These are phyloP conservation scores for Silurus glanis DNA, from an alignment of 2,113 vertebrate genomes.

Conservation along the genomic window DNA sequence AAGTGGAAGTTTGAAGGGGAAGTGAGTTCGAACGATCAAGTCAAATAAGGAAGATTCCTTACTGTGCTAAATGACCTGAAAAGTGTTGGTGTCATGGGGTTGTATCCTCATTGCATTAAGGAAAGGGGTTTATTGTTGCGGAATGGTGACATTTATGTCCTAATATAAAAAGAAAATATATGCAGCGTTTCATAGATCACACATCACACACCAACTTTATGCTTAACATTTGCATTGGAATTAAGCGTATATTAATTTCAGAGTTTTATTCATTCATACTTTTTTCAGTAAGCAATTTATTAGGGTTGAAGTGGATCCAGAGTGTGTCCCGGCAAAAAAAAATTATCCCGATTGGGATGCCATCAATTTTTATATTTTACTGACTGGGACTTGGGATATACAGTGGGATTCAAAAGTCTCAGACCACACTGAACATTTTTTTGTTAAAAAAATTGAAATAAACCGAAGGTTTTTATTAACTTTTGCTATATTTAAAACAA, in stretches of 20 bases:
- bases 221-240: not conserved
- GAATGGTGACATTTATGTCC: not conserved
- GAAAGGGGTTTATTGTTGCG: not conserved
- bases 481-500: not conserved
- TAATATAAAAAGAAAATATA: not conserved
- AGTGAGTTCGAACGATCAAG: constrained; percentile 40
- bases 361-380: not conserved
- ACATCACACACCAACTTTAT: not conserved
- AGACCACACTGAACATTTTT: not conserved
- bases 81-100: constrained; percentile 1
- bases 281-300: not conserved
- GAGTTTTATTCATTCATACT: not conserved
- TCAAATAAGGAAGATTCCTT: constrained; percentile 43
- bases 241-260: not conserved
- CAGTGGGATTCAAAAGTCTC: not conserved
- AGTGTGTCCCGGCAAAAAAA: not conserved
- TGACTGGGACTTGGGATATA: not conserved
- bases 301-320: not conserved
- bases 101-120: constrained; percentile 20
- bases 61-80: constrained; percentile 35
- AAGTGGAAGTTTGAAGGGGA: constrained; percentile 39
- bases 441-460: not conserved
- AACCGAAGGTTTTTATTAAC: not conserved
- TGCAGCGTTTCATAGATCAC: not conserved
- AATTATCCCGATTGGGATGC: not conserved